These are phyloP conservation scores for Dicentrarchus labrax DNA, from an alignment of 2,113 vertebrate genomes.

Conservation along the genomic window DNA sequence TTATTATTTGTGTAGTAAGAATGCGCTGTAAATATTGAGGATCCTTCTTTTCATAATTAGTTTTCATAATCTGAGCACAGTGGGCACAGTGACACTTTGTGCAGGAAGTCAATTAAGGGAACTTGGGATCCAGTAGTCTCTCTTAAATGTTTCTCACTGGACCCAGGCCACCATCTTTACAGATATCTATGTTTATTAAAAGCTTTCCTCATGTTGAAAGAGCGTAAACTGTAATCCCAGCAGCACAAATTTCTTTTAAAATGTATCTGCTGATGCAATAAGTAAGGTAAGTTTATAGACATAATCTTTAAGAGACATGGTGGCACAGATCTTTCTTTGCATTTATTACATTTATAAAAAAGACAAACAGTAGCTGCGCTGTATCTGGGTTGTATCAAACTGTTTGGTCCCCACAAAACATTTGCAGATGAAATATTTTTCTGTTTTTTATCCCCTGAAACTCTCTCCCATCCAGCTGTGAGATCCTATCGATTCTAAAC, in stretches of 20 bases:
- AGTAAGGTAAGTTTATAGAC: not conserved
- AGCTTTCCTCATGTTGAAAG: not conserved
- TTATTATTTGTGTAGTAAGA: too few relatives aligned
- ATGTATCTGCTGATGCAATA: not conserved
- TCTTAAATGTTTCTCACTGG: not conserved
- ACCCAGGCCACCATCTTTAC: not conserved
- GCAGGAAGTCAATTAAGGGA: too few relatives aligned
- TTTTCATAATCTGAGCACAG: too few relatives aligned
- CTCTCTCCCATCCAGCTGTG: slow-evolving; percentile 56
- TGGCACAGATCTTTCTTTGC: not conserved
- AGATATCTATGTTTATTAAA: not conserved
- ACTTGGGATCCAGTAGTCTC: too few relatives aligned
- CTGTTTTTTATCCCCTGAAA: slow-evolving; percentile 22
- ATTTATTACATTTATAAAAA: not conserved
- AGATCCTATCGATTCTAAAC: slow-evolving; percentile 64
- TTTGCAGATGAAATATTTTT: slow-evolving; percentile 32
- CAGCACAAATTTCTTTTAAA: not conserved
- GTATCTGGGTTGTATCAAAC: slow-evolving; percentile 16
- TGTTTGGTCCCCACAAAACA: not conserved
- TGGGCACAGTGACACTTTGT: too few relatives aligned
- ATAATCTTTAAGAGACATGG: not conserved
- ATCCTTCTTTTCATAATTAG: too few relatives aligned
- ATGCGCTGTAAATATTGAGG: too few relatives aligned
- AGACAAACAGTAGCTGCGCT: not conserved
- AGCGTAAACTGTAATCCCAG: not conserved